A percentile compares a stretch with the other conserved stretches of the same genome.
phyloP scores from a whole-genome alignment of 2,797 vertebrate genomes.

The Phrynocephalus vlangalii region DNA sequence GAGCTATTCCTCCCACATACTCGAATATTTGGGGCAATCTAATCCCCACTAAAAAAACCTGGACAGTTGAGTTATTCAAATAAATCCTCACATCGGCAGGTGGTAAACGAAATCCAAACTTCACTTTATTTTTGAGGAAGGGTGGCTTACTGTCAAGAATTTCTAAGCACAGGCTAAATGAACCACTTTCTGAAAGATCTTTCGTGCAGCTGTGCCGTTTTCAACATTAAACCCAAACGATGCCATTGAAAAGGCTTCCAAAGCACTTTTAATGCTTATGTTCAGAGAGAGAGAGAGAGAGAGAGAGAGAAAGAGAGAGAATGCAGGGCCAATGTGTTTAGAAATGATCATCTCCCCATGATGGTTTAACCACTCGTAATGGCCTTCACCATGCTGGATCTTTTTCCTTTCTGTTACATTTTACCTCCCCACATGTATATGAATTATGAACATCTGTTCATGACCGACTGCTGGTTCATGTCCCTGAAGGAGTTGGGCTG shows the following conservation, averaged over 20 bases:
- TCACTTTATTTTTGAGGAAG: slow-evolving; percentile 31
- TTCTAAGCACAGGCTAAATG: slow-evolving; percentile 34
- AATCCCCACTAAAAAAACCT: slow-evolving; percentile 55
- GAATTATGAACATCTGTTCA: too few species aligned
- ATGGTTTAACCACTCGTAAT: neutral
- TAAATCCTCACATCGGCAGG: slow-evolving; percentile 58
- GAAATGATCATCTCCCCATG: neutral
- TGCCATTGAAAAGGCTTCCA: neutral
- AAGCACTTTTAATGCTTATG: neutral
- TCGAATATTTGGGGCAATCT: slow-evolving; percentile 47
- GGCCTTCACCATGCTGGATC: too few species aligned
- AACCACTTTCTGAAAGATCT: slow-evolving; percentile 20
- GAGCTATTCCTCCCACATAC: slow-evolving; percentile 41
- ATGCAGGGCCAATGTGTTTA: neutral
- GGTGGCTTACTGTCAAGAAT: slow-evolving; percentile 55
- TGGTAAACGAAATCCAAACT: slow-evolving; percentile 52
- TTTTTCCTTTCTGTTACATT: too few species aligned
- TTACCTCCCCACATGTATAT: too few species aligned
- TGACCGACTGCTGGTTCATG: too few species aligned
- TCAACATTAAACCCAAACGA: neutral
- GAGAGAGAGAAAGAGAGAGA: too few species aligned
- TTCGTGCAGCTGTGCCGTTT: slow-evolving; percentile 15
- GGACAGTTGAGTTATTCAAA: slow-evolving; percentile 61
- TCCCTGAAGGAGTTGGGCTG: too few species aligned
- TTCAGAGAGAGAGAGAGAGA: too few species aligned